Evolutionary conservation across 2,797 vertebrate genomes (phyloP).

Genomic region (Champsocephalus esox): DNA sequence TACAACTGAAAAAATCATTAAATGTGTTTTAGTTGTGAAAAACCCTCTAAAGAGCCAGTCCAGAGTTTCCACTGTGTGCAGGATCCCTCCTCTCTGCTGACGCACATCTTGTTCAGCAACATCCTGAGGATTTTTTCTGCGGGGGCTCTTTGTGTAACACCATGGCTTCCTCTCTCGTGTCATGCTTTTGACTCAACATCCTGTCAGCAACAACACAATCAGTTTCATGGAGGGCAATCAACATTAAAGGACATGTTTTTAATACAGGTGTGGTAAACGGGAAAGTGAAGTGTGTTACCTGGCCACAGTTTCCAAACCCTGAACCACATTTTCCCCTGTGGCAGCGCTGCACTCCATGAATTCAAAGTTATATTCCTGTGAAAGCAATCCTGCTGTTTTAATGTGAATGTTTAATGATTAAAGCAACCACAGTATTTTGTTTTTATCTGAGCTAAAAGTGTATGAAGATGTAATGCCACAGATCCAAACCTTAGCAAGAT

Average conservation of each 20-base stretch:
- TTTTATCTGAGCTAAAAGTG: neutral
- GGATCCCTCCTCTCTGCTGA: constrained; percentile 13
- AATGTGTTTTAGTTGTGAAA: neutral
- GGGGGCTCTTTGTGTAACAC: constrained; percentile 69
- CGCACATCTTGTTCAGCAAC: constrained; percentile 76
- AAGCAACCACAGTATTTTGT: neutral
- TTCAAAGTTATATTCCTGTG: constrained; percentile 87
- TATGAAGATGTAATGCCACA: neutral
- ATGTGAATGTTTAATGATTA: neutral
- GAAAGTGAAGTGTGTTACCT: constrained; percentile 82
- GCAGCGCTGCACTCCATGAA: constrained; percentile 95
- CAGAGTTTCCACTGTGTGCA: neutral
- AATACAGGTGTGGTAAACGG: no score
- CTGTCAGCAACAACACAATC: constrained; percentile 62
- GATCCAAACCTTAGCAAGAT: constrained; percentile 86
- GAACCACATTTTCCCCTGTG: constrained; percentile 89
- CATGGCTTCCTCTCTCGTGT: constrained; percentile 64
- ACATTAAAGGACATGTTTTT: neutral
- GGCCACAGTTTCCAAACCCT: constrained; percentile 86
- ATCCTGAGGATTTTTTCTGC: constrained; percentile 74
- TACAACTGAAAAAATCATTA: neutral
- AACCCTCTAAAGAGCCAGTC: neutral
- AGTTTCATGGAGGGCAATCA: neutral
- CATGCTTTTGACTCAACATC: constrained; percentile 74
- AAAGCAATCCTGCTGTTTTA: constrained; percentile 9